Evolutionary conservation across 2,797 vertebrate species (phyloP).

Genomic region (Balearica regulorum): DNA sequence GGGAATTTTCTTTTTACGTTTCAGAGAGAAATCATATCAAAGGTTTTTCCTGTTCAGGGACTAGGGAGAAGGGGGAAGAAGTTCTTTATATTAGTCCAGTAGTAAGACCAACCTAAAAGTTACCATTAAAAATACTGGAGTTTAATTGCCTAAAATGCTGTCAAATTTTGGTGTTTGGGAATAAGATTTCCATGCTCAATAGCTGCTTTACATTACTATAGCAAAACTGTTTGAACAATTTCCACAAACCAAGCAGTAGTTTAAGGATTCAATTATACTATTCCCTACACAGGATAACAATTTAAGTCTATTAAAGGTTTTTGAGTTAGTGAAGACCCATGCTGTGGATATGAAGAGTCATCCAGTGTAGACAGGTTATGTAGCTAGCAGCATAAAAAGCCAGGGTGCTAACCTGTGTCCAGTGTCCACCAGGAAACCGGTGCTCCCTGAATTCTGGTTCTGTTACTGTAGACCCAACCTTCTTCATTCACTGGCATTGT

Average conservation of each 20-base stretch:
- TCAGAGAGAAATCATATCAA: neutral
- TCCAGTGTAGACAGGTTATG: neutral
- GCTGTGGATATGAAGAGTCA: neutral
- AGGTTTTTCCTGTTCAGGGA: neutral
- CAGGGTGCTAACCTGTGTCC: neutral
- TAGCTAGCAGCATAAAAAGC: neutral
- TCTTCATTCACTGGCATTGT: neutral
- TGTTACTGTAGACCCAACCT: neutral
- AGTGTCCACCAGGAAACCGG: fast-evolving
- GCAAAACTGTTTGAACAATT: neutral
- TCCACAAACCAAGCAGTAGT: neutral
- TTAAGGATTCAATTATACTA: neutral
- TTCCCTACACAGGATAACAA: neutral
- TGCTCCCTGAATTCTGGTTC: neutral
- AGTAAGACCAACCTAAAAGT: neutral
- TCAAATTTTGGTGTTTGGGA: neutral
- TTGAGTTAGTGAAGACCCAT: neutral
- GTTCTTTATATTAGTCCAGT: neutral
- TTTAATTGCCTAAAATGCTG: neutral
- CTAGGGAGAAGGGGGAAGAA: fast-evolving
- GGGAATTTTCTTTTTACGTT: neutral
- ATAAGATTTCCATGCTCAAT: neutral
- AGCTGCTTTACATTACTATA: neutral
- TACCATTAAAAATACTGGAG: neutral
- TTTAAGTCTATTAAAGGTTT: too few species aligned